Conservation (phyloP, 2,797 vertebrate genomes). For the Varecia variegata region DNA sequence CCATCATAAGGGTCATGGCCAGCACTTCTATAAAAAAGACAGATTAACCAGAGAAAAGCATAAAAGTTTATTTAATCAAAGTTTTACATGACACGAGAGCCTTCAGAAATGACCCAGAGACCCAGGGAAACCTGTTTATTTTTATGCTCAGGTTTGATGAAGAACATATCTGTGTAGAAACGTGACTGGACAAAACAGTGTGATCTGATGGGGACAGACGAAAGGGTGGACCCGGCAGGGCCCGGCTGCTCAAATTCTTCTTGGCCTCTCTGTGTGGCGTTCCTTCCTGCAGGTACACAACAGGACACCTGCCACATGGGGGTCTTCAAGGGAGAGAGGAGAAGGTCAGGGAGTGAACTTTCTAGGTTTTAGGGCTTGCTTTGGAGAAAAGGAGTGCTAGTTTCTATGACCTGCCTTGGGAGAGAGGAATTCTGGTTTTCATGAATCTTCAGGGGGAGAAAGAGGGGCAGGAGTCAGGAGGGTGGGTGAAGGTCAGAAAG, state of each 20-base stretch:
- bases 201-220: no score
- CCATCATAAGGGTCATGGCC: background rate
- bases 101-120: background rate
- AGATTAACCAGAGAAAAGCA: background rate
- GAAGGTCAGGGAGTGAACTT: background rate
- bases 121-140: background rate
- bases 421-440: background rate
- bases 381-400: background rate
- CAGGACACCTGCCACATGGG: background rate
- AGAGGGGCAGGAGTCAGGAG: background rate
- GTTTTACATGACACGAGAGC: background rate
- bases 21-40: background rate
- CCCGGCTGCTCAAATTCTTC: background rate
- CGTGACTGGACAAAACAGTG: background rate
- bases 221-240: background rate
- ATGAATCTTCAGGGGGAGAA: background rate
- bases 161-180: background rate
- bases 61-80: background rate
- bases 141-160: background rate
- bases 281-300: background rate
- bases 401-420: background rate
- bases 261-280: background rate
- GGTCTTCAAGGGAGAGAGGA: background rate
- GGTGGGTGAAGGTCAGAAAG: background rate
- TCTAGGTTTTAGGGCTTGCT: background rate